Evolutionary conservation across 2,797 vertebrate species (phyloP), one percentile per base, ranked within the genome.

Genomic region (Pagetopsis macropterus): DNA sequence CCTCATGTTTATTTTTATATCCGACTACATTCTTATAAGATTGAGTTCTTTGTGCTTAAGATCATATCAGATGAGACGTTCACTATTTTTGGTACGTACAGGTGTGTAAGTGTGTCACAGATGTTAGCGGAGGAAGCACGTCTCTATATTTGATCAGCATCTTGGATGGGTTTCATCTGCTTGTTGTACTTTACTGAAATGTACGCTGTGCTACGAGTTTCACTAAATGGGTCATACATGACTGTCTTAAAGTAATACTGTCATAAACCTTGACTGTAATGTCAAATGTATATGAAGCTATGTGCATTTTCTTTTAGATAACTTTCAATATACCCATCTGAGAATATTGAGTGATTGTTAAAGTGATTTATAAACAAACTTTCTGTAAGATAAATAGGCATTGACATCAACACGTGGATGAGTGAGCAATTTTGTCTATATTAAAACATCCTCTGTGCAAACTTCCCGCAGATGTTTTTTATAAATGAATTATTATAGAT

Each of bases 31-130:
- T 60, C 0, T 67, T 64, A 12, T 48, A 5, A 56, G n/a, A 45
- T 31, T 55, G 13, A 12, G 40, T 13, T 58, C 8, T 3, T 9
- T 67, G 41, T 51, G 27, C n/a, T 0, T 0, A 19, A 84, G 81
- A 87, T 85, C 1, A 75, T 72, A 83, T 87, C 86, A 78, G 44
- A 72, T 21, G 4, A 84, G 60, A 70, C 7, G 21, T 77, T 79
- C 23, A 43, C 52, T 72, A 41, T 78, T 76, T 75, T 82, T 58
- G 41, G 19, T 19, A 1, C 2, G 1, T 84, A 83, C 89, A 90
- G 86, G 86, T 91, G 90, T 63, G 65, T 64, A 89, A 87, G 76
- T 90, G 84, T 92, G 89, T 90, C 88, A 87, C 87, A 91, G 82
- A 85, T 87, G 87, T 86, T 67, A 4, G 12, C 41, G 40, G 65